phyloP scores from a whole-genome alignment of 2,113 vertebrate genomes.

The Peromyscus californicus region DNA sequence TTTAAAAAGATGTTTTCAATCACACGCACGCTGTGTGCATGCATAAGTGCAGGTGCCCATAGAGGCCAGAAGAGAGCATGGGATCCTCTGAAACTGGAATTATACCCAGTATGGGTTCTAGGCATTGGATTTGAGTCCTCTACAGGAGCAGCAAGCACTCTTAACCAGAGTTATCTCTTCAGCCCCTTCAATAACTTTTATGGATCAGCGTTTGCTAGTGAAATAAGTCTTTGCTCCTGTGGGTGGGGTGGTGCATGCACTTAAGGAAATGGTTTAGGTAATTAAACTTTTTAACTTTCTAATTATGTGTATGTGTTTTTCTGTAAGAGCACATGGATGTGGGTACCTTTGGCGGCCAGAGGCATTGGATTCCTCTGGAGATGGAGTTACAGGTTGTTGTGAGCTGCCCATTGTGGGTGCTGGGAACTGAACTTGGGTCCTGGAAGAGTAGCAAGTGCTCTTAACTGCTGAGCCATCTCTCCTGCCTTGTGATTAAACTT shows the following conservation, averaged over 20 bases:
- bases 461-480: background rate
- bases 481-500: background rate
- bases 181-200: background rate
- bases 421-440: background rate
- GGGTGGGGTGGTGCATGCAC: background rate
- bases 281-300: background rate
- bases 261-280: background rate
- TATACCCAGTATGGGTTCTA: background rate
- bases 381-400: background rate
- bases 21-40: background rate
- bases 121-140: background rate
- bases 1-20: background rate
- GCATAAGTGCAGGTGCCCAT: background rate
- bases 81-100: background rate
- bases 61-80: background rate
- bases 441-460: background rate
- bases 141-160: background rate
- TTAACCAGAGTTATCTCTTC: background rate
- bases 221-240: background rate
- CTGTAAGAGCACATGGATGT: background rate
- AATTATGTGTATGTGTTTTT: background rate
- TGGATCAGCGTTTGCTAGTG: conserved; percentile 8
- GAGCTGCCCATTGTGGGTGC: background rate
- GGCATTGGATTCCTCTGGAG: background rate
- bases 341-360: background rate